Base-by-base conservation (phyloP, 2,113 vertebrate species). In the Acanthisitta chloris region DNA sequence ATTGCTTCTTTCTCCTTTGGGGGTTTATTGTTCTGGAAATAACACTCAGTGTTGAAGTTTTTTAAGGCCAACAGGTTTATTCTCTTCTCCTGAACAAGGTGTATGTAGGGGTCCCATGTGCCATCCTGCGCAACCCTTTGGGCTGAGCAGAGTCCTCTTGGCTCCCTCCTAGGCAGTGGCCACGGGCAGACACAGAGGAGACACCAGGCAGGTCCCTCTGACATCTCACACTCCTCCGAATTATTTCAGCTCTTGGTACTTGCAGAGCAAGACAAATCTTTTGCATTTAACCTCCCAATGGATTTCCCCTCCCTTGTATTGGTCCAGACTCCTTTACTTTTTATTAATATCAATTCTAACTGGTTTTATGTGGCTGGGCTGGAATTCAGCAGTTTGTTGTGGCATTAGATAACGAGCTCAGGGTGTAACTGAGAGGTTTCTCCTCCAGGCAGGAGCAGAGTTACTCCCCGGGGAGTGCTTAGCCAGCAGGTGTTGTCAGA, bases 201-300 rank as follows among this genome's bases (percentile, higher is more conserved):
- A 8, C 13, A 10, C 8, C 14, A 14, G 49, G 78, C n/a, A 29
- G 36, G 4, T 4, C 40, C 14, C 40, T 8, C 38, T 3, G 24
- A 3, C 0, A 0, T 16, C 13, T 29, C 8, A 8, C 17, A 40
- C 7, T 0, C 23, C 66, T 11, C 82, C 23, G 14, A 2, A 19
- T 6, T 29, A 0, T 33, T 46, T 46, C 73, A 65, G 42, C 73
- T 48, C 65, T 33, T 19, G 11, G 12, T 26, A 31, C 69, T 12
- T 7, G 25, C 55, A 33, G n/a, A 18, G 46, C 31, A 33, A 45
- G 40, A 40, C 1, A 2, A 13, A 43, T 45, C 42, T 61, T 28
- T 15, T 4, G 7, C 34, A 4, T 34, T 61, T 20, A 3, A 15
- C 12, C 36, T 12, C 46, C 61, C 45, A 4, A 0, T 2, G 65